Evolutionary conservation across 2,113 vertebrate species (phyloP), one percentile per base, ranked within the genome.

Genomic region (Theropithecus gelada): DNA sequence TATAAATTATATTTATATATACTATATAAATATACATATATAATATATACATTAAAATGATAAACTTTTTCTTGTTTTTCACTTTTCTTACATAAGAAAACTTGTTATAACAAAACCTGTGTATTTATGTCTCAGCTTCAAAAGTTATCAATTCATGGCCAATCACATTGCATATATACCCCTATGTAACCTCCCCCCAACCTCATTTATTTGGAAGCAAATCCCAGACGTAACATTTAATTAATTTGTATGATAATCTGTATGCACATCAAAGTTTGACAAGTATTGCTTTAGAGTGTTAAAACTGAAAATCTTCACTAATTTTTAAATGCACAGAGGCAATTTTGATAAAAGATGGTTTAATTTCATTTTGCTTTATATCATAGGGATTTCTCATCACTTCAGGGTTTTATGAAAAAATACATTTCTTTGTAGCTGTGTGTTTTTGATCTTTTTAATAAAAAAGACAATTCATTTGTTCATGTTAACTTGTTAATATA

Each of bases 291-390:
- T 59, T 66, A 85, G 16, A 93, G 45, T 64, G 9, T 72, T 87
- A 95, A 52, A 23, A 50, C 55, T 32, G 80, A 93, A 92, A 79
- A 68, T 48, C 12, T 50, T 85, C 5, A 92, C 59, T 61, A 72
- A 86, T 86, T 88, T 83, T 96, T 45, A 96, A 70, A 94, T 73
- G 70, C 78, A 93, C 50, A 79, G 35, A 78, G 73, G 50, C 27
- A 92, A 52, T 93, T 93, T 94, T 64, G 55, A 95, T 70, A 92
- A 98, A 90, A 79, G 25, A 91, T 64, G 8, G 4, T 70, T 93
- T 92, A 83, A 87, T 93, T 93, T 92, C 43, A 97, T 38, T 92
- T 96, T 76, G 57, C 7, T 93, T 88, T 88, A 76, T 91, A 78
- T 96, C 97, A 83, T 32, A 84, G 55, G 25, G 43, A 95, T 90